A percentile compares a stretch with the other conserved stretches of the same genome.
phyloP scores from a whole-genome alignment of 2,113 vertebrate species.

The Rhombomys opimus region DNA sequence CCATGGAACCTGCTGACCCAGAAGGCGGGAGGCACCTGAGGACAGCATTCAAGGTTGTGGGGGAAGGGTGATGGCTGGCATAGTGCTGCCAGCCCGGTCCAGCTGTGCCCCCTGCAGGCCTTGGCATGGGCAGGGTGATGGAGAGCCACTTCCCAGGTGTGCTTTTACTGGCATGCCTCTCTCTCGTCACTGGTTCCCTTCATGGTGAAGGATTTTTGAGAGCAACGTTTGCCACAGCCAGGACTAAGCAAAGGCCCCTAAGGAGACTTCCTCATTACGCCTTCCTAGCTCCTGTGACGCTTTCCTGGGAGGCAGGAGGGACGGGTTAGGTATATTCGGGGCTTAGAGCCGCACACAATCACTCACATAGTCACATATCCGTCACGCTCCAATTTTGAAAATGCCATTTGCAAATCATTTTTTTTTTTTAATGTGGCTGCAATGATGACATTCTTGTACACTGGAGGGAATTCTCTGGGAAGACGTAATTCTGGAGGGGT shows the following conservation, averaged over 20 bases:
- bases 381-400: constrained; percentile 82
- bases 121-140: neutral
- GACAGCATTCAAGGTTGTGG: accelerated
- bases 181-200: neutral
- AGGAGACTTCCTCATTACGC: constrained; percentile 61
- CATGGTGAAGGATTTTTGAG: neutral
- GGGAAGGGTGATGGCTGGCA: neutral
- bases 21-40: accelerated
- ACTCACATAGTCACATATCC: constrained; percentile 48
- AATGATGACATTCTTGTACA: constrained; percentile 81
- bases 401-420: constrained; percentile 78
- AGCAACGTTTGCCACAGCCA: constrained; percentile 54
- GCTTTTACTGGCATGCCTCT: neutral
- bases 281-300: constrained; percentile 68
- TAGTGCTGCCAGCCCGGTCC: constrained; percentile 44
- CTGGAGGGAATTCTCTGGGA: constrained; percentile 79
- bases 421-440: constrained; percentile 80
- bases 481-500: constrained; percentile 66
- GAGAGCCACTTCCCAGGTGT: constrained; percentile 74
- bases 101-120: constrained; percentile 67
- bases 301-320: constrained; percentile 51
- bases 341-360: neutral
- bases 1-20: neutral
- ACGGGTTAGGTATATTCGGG: neutral
- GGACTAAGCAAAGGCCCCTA: constrained; percentile 47